These are phyloP conservation scores for Clarias batrachus DNA, from an alignment of 2,113 vertebrate genomes.

Conservation along the genomic window DNA sequence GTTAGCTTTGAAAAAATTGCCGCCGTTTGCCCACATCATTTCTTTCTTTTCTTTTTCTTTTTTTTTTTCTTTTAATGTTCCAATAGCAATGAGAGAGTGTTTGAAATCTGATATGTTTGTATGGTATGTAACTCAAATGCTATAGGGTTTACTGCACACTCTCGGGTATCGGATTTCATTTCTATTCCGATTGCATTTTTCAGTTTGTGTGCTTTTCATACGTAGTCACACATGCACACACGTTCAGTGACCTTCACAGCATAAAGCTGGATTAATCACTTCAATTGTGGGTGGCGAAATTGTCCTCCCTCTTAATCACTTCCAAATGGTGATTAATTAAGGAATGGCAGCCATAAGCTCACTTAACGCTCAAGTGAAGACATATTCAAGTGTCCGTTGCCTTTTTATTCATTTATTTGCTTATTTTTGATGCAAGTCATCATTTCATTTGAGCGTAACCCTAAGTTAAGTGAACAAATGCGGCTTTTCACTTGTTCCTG, in stretches of 20 bases:
- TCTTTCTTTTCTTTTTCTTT: background rate
- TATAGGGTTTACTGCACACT: background rate
- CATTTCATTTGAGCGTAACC: background rate
- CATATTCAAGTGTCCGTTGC: background rate
- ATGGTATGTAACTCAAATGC: background rate
- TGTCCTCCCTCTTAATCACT: conserved; percentile 74
- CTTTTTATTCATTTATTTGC: background rate
- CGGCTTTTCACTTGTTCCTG: background rate
- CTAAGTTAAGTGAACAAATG: background rate
- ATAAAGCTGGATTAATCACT: conserved; percentile 74
- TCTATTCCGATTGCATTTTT: conserved; percentile 17
- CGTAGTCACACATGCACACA: conserved; percentile 50
- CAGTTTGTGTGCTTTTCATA: conserved; percentile 60
- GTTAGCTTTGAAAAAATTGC: background rate
- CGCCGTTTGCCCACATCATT: background rate
- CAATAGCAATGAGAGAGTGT: background rate
- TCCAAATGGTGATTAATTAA: conserved; percentile 76
- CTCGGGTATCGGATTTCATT: background rate
- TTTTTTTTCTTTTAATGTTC: background rate
- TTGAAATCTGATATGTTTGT: background rate
- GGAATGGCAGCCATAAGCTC: conserved; percentile 59
- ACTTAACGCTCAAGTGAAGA: conserved; percentile 65
- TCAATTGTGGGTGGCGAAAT: conserved; percentile 64
- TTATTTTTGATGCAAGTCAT: background rate
- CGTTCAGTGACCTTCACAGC: conserved; percentile 74